Evolutionary conservation across 2,797 vertebrate genomes (phyloP), one percentile per base, ranked within the genome.

Genomic region (Takifugu rubripes): DNA sequence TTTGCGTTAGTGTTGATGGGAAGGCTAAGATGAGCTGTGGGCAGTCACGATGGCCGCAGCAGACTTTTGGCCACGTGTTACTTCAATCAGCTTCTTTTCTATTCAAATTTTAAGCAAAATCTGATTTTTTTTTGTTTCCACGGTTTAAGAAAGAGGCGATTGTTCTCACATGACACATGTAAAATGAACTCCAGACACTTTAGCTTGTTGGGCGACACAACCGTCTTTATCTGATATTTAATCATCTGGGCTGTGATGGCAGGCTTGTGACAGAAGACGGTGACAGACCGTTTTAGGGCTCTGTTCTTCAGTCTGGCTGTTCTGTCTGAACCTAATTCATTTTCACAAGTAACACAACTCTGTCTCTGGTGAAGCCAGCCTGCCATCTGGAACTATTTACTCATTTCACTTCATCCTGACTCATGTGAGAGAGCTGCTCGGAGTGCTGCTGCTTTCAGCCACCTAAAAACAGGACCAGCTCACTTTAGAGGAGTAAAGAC

Each of bases 321-420:
- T 40, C 36, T 49, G 14, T 52, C 16, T 7, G 21, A 45, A 31
- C 31, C n/a, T 5, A 42, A 50, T 60, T 33, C 25, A 46, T 55
- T 24, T 15, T 3, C 16, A 42, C 33, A 5, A 26, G 21, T 21
- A 21, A 21, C 21, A 21, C 21, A 21, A 21, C 5, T 11, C 3
- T 24, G 21, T 7, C 2, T 29, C 27, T 29, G 46, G 25, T 46
- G 3, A 24, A 48, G 4, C 17, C 5, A 68, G 66, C 52, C 71
- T 50, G n/a, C 33, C 51, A 12, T 8, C 49, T 61, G 31, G 29
- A 53, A 58, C 45, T 51, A 15, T 54, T 66, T 62, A 47, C 56
- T 49, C 44, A 36, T 66, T 54, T 45, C 31, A 57, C 54, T 63
- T 59, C 52, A 57, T 48, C 16, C 44, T 42, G n/a, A 54, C 26